Conservation (phyloP, 2,797 vertebrate genomes). For the Peromyscus aztecus region DNA sequence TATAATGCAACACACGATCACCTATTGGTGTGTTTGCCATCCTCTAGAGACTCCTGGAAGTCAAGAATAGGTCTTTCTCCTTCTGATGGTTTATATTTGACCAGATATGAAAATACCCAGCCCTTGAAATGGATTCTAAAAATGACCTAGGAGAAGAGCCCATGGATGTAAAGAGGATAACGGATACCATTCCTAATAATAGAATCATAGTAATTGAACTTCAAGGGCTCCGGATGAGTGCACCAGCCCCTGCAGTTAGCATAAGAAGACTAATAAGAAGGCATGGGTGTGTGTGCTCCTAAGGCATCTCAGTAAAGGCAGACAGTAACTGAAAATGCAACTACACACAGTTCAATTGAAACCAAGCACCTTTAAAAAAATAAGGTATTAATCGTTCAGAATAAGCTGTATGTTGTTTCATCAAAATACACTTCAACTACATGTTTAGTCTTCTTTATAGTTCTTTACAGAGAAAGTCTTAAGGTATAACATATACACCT, state of each 20-base stretch:
- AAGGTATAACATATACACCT: background rate
- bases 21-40: background rate
- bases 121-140: background rate
- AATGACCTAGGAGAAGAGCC: background rate
- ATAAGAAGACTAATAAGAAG: background rate
- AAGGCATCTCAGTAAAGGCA: background rate
- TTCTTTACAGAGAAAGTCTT: background rate
- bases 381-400: background rate
- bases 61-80: background rate
- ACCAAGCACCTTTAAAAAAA: background rate
- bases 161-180: background rate
- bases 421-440: background rate
- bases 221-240: background rate
- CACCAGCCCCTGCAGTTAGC: background rate
- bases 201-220: background rate
- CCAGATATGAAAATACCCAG: background rate
- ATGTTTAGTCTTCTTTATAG: background rate
- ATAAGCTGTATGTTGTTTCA: background rate
- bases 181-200: background rate
- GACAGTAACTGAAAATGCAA: background rate
- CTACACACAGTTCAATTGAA: background rate
- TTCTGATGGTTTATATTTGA: background rate
- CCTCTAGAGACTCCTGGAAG: background rate
- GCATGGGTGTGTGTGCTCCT: fast-evolving
- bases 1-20: background rate